These are phyloP conservation scores for Daubentonia madagascariensis DNA, from an alignment of 2,113 vertebrate genomes.

Conservation along the genomic window DNA sequence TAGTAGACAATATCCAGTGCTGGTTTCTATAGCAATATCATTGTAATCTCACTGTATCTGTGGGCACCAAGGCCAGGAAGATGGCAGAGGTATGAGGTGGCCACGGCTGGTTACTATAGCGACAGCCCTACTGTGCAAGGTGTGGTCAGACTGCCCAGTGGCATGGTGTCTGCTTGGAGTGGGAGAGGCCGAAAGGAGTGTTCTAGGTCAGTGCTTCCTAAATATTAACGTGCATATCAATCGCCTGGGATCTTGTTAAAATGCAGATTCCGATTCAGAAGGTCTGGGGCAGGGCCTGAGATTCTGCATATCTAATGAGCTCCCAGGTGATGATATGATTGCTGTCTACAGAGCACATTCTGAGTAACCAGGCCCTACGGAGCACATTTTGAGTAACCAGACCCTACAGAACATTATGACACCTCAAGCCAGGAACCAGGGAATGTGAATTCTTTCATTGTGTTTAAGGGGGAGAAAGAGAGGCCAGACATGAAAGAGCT, in stretches of 20 bases:
- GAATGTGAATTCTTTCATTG: background rate
- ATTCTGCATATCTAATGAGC: background rate
- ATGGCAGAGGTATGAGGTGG: conserved; percentile 18
- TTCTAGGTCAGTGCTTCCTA: background rate
- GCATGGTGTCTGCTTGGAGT: background rate
- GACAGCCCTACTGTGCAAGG: background rate
- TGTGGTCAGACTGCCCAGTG: background rate
- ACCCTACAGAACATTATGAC: background rate
- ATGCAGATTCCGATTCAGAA: background rate
- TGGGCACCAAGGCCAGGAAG: background rate
- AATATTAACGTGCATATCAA: background rate
- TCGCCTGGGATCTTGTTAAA: background rate
- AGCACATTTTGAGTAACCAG: background rate
- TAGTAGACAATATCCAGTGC: background rate
- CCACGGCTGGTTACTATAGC: background rate
- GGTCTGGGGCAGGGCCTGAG: background rate
- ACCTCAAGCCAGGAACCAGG: background rate
- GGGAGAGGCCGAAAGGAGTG: background rate
- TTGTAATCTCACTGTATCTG: background rate
- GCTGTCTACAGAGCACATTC: background rate
- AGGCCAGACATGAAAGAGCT: background rate
- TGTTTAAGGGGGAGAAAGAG: background rate
- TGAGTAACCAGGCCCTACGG: background rate
- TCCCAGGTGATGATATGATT: background rate
- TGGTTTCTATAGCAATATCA: conserved; percentile 69